Evolutionary conservation across 2,888 invertebrate genomes (phyloP).

Genomic region (Ochropacha duplaris): DNA sequence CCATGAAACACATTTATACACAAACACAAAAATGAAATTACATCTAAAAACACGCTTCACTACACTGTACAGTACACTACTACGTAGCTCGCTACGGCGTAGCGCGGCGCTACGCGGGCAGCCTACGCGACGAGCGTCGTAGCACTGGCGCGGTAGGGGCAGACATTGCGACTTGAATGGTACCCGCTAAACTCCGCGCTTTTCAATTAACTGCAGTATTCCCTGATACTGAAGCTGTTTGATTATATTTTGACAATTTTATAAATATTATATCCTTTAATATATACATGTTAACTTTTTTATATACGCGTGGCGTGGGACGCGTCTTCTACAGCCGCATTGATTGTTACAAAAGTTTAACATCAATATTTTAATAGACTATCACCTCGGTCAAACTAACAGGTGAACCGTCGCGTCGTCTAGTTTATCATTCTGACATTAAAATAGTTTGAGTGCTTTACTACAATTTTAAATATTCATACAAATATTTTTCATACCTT

Average conservation of each 20-base stretch:
- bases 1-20: slow-evolving; percentile 40
- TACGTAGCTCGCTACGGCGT: slow-evolving; percentile 56
- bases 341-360: too few species aligned
- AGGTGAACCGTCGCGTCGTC: too few species aligned
- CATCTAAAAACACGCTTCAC: slow-evolving; percentile 61
- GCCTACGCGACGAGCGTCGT: slow-evolving; percentile 73
- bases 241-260: slow-evolving; percentile 1
- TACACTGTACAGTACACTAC: slow-evolving; percentile 51
- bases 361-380: too few species aligned
- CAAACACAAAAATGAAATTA: slow-evolving; percentile 52
- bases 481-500: background rate
- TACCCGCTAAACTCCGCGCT: slow-evolving; percentile 24
- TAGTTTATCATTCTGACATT: too few species aligned
- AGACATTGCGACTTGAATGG: slow-evolving; percentile 25
- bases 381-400: too few species aligned
- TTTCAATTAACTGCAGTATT: slow-evolving; percentile 79
- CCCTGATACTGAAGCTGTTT: slow-evolving; percentile 51
- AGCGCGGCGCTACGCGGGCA: slow-evolving; percentile 59
- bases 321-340: too few species aligned
- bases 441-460: too few species aligned
- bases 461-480: background rate
- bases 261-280: background rate
- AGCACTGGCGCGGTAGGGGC: slow-evolving; percentile 71
- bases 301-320: too few species aligned
- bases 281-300: too few species aligned